Base-by-base conservation (phyloP, 2,888 invertebrate genomes). In the Hemaris fuciformis region DNA sequence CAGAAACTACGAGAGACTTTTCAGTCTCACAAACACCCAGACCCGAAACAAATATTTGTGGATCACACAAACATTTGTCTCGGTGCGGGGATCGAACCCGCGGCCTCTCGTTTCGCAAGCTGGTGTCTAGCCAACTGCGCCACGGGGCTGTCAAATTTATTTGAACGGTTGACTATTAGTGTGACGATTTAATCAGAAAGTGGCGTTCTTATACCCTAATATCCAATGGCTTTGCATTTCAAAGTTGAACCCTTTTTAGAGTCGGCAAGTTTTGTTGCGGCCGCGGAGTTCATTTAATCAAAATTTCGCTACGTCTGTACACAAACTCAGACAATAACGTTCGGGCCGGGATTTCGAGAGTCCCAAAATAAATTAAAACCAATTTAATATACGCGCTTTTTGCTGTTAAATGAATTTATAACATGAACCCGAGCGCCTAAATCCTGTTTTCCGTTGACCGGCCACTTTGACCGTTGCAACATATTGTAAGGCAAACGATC, bases 401-500 rank as follows among this genome's bases (percentile, higher is more conserved):
- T 57, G 2, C 38, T 41, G 41, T 42, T 31, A 53, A 27, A 53
- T 53, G 53, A 61, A 61, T 43, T 56, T 27, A 42, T 57, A 18
- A 42, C 57, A 43, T 61, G 25, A 57, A 57, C 25, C 13, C 23
- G 31, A 15, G 31, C 13, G 0, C 15, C 27, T 83, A 87, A 81
- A 83, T 73, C 67, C 62, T 66, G 68, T 69, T 82, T 85, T 85
- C 62, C 74, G 68, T 65, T 77, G 75, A 68, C 72, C 66, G 66
- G 68, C 66, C 71, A 75, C 68, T 78, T 83, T 81, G 89, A 88
- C 88, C 88, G 89, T 90, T 88, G 87, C 87, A 84, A 79, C 84
- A 87, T 81, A 87, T 87, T 88, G 88, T 88, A 86, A 86, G 88
- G 89, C 89, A 90, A 91, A 87, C 81, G 81, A 86, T 88, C 88